A percentile compares a stretch with the other conserved stretches of the same genome.
phyloP scores from a whole-genome alignment of 2,888 invertebrate genomes.

The Pinctada fucata region DNA sequence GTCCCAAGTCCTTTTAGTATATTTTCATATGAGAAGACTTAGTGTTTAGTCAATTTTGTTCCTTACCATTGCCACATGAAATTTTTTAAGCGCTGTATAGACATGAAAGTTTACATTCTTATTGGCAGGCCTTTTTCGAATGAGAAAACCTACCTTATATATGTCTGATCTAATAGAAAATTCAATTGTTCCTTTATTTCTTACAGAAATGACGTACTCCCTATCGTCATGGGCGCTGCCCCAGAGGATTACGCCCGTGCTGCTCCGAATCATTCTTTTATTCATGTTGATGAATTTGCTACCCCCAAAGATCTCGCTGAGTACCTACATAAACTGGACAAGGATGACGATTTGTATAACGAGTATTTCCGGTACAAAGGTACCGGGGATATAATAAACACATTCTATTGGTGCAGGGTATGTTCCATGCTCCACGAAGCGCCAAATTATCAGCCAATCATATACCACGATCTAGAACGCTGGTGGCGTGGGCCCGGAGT shows the following conservation, averaged over 20 bases:
- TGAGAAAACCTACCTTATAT: too few species aligned
- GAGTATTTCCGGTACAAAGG: constrained; percentile 96
- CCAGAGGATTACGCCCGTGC: constrained; percentile 92
- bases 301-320: constrained; percentile 91
- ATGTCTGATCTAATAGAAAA: too few species aligned
- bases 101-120: too few species aligned
- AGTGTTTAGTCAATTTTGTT: too few species aligned
- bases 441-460: constrained; percentile 53
- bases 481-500: constrained; percentile 87
- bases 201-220: constrained; percentile 87
- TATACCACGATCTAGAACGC: constrained; percentile 88
- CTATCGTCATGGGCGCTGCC: constrained; percentile 97
- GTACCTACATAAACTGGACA: constrained; percentile 90
- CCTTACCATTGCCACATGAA: too few species aligned
- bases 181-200: neutral
- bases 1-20: too few species aligned
- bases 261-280: constrained; percentile 96
- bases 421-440: constrained; percentile 81
- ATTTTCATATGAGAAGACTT: too few species aligned
- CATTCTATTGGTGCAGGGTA: constrained; percentile 94
- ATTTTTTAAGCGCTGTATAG: too few species aligned
- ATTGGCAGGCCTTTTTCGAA: too few species aligned
- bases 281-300: constrained; percentile 96
- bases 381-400: constrained; percentile 96
- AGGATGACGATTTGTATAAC: constrained; percentile 93